Percentiles rank a stretch among this genome's conserved stretches.
Evolutionary conservation across 2,113 vertebrate species (phyloP).

Genomic region (Eurystomus gularis): DNA sequence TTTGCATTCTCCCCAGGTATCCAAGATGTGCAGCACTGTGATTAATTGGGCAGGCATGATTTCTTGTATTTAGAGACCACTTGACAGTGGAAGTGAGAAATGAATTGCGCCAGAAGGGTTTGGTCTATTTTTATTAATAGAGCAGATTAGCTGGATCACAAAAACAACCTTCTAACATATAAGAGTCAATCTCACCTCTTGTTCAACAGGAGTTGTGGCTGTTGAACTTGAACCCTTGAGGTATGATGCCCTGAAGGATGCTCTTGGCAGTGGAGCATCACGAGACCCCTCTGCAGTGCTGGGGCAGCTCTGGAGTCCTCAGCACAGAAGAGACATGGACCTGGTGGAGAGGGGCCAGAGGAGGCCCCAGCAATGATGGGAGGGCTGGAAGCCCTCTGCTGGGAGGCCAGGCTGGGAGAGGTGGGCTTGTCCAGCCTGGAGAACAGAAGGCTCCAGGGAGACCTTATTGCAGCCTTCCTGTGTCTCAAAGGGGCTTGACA

Average conservation of each 20-base stretch:
- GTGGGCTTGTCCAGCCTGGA: too few species aligned
- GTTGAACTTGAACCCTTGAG: neutral
- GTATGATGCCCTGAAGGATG: neutral
- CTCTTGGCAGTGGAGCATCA: neutral
- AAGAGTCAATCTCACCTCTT: conserved; percentile 6
- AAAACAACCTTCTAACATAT: conserved; percentile 18
- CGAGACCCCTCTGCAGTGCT: too few species aligned
- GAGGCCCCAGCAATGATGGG: too few species aligned
- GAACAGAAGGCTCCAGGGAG: too few species aligned
- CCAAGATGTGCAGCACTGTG: neutral
- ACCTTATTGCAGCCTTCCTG: too few species aligned
- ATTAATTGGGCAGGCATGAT: conserved; percentile 37
- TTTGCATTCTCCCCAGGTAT: conserved; percentile 48
- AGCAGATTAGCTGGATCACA: conserved; percentile 44
- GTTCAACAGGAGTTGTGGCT: conserved; percentile 27
- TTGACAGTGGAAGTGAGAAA: conserved; percentile 52
- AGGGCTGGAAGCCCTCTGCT: too few species aligned
- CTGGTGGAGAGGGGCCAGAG: too few species aligned
- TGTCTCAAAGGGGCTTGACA: too few species aligned
- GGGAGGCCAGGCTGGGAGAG: too few species aligned
- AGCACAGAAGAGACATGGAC: too few species aligned
- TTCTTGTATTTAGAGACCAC: conserved; percentile 42
- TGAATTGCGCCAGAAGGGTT: conserved; percentile 30
- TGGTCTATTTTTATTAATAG: conserved; percentile 29
- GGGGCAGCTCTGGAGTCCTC: too few species aligned